phyloP scores from a whole-genome alignment of 2,797 vertebrate genomes.

The Lutjanus campechanus region DNA sequence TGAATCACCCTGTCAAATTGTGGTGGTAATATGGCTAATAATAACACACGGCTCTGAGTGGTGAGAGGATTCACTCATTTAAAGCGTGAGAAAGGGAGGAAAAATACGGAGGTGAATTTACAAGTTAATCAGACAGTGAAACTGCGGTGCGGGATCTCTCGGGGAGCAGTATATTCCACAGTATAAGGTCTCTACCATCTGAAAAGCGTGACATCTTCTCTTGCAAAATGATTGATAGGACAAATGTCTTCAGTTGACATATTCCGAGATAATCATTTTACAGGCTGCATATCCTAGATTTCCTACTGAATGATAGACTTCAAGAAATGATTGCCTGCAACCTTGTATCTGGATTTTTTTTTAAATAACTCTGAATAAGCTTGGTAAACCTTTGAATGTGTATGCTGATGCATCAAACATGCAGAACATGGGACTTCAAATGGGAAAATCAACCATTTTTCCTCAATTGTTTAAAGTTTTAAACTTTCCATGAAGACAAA shows the following conservation, averaged over 20 bases:
- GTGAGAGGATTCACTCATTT: slow-evolving; percentile 62
- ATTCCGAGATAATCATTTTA: slow-evolving; percentile 56
- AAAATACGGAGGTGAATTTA: slow-evolving; percentile 50
- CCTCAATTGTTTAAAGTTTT: too few species aligned
- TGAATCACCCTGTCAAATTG: slow-evolving; percentile 78
- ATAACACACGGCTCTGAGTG: slow-evolving; percentile 74
- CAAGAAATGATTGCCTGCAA: slow-evolving; percentile 41
- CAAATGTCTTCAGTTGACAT: slow-evolving; percentile 53
- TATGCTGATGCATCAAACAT: slow-evolving; percentile 30
- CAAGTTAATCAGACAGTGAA: slow-evolving; percentile 52
- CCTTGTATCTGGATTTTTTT: slow-evolving; percentile 21
- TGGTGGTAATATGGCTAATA: slow-evolving; percentile 70
- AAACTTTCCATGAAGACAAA: too few species aligned
- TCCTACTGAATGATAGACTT: slow-evolving; percentile 46
- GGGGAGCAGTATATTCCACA: slow-evolving; percentile 15
- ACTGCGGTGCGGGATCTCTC: slow-evolving; percentile 41
- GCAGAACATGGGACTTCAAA: not conserved
- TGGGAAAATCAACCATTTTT: not conserved
- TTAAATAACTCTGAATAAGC: slow-evolving; percentile 36
- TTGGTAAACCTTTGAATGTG: slow-evolving; percentile 34
- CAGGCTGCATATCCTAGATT: slow-evolving; percentile 35
- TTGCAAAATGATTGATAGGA: slow-evolving; percentile 58
- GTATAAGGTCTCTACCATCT: slow-evolving; percentile 14
- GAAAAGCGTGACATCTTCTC: slow-evolving; percentile 40
- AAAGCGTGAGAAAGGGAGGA: slow-evolving; percentile 56